A percentile compares a stretch with the other conserved stretches of the same genome.
phyloP scores from a whole-genome alignment of 2,888 invertebrate genomes.

The Philopedon plagiatum region DNA sequence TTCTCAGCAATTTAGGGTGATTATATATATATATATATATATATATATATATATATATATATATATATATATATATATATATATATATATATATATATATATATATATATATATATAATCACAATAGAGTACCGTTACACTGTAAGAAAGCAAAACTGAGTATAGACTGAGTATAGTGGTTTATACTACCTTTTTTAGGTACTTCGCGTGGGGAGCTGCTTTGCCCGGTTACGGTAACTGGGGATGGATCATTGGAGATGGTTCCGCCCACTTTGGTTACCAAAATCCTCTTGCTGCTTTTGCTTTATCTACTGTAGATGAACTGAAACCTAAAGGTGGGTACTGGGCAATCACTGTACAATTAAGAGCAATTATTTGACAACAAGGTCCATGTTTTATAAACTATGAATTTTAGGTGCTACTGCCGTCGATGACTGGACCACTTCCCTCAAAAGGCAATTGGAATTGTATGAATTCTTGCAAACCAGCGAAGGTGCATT shows the following conservation, averaged over 20 bases:
- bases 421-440: conserved; percentile 55
- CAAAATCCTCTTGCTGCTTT: conserved; percentile 57
- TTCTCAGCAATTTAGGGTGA: too few species aligned
- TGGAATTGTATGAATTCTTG: conserved; percentile 56
- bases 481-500: conserved; percentile 56
- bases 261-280: conserved; percentile 57
- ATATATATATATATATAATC: too few species aligned
- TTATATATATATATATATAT: too few species aligned
- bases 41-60: too few species aligned
- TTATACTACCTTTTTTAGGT: conserved; percentile 29
- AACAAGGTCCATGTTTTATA: too few species aligned
- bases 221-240: conserved; percentile 49
- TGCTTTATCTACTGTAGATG: conserved; percentile 49
- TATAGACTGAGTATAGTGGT: too few species aligned
- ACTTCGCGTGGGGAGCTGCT: conserved; percentile 57
- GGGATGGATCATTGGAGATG: conserved; percentile 58
- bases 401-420: conserved; percentile 38
- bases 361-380: too few species aligned
- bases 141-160: too few species aligned
- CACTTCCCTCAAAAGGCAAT: conserved; percentile 54
- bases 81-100: too few species aligned
- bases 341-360: not conserved
- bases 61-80: too few species aligned
- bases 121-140: too few species aligned
- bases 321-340: conserved; percentile 51